A percentile compares a stretch with the other conserved stretches of the same genome.
Conservation (phyloP, 2,797 vertebrate species). For the Hoplostethus atlanticus region DNA sequence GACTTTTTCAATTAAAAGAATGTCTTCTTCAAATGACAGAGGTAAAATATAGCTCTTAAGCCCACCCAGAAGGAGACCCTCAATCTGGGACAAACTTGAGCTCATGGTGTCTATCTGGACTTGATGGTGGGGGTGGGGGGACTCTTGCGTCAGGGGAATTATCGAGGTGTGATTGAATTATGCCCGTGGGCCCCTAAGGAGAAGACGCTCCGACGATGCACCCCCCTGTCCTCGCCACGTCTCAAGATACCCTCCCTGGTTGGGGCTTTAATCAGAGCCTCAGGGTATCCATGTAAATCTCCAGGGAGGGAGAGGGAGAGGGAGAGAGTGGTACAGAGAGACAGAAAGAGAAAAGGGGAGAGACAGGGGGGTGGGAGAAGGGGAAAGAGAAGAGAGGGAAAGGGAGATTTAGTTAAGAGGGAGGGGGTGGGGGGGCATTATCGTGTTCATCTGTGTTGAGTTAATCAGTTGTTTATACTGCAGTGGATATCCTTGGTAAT, state of each 20-base stretch:
- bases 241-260: constrained; percentile 49
- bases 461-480: constrained; percentile 75
- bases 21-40: constrained; percentile 71
- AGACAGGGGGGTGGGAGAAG: constrained; percentile 8
- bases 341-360: constrained; percentile 25
- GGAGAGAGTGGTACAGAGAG: constrained; percentile 6
- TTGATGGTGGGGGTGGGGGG: constrained; percentile 60
- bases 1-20: constrained; percentile 81
- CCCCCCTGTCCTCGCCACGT: constrained; percentile 33
- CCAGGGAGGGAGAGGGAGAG: constrained; percentile 33
- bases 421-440: constrained; percentile 25
- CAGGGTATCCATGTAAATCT: constrained; percentile 62
- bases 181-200: constrained; percentile 53
- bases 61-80: constrained; percentile 74
- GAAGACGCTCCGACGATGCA: constrained; percentile 45
- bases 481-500: constrained; percentile 59
- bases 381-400: constrained; percentile 17
- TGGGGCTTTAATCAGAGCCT: constrained; percentile 71
- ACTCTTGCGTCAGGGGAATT: constrained; percentile 75
- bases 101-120: constrained; percentile 62
- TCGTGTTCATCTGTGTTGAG: constrained; percentile 53
- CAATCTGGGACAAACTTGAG: constrained; percentile 66
- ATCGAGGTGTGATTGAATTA: constrained; percentile 81
- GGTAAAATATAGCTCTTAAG: constrained; percentile 71
- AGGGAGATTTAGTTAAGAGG: constrained; percentile 25